Evolutionary conservation across 2,888 invertebrate genomes (phyloP).

Genomic region (Tyria jacobaeae): DNA sequence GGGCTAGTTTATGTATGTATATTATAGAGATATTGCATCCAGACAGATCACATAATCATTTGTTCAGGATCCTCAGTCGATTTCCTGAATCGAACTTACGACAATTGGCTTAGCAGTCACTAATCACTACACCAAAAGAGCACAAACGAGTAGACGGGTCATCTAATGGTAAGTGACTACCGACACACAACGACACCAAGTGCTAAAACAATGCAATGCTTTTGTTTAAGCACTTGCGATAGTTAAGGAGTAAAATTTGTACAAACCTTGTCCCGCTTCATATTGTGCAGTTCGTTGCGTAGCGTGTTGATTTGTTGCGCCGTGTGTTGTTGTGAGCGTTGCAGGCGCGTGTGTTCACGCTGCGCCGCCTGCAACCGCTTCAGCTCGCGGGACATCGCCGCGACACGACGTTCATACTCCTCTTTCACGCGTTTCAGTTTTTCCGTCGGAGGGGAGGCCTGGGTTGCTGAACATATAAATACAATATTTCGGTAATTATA

Average conservation of each 20-base stretch:
- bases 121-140: too few relatives aligned
- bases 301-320: conserved; percentile 95
- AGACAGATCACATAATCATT: too few relatives aligned
- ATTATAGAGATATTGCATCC: too few relatives aligned
- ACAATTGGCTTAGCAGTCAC: too few relatives aligned
- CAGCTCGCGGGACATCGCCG: conserved; percentile 92
- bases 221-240: too few relatives aligned
- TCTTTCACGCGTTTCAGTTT: conserved; percentile 94
- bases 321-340: conserved; percentile 95
- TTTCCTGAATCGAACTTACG: too few relatives aligned
- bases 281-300: conserved; percentile 92
- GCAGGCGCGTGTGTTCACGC: conserved; percentile 94
- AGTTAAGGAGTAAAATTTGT: neutral
- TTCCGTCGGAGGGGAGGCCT: conserved; percentile 88
- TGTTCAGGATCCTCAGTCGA: too few relatives aligned
- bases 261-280: conserved; percentile 95
- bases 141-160: too few relatives aligned
- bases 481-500: neutral
- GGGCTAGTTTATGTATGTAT: too few relatives aligned
- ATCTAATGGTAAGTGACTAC: too few relatives aligned
- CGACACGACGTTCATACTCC: conserved; percentile 95
- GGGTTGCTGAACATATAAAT: conserved; percentile 66
- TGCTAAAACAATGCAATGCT: too few relatives aligned
- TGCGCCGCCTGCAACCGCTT: conserved; percentile 95
- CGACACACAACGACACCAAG: too few relatives aligned